Percentiles rank a stretch among this genome's conserved stretches.
Conservation (phyloP, 2,113 vertebrate genomes). For the Rhizomys pruinosus region DNA sequence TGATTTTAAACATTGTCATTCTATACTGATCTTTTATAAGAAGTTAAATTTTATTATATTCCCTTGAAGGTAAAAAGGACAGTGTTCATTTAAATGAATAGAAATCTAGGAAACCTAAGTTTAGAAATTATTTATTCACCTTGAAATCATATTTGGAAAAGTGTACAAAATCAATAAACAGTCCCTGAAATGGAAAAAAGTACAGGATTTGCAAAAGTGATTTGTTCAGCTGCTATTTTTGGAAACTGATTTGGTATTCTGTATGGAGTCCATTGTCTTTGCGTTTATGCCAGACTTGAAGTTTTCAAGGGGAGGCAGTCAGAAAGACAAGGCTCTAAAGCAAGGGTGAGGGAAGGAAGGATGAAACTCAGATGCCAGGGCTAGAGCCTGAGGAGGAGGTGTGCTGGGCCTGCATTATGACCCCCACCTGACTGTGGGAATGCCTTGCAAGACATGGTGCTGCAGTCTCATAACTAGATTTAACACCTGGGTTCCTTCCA, state of each 20-base stretch:
- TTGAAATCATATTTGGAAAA: conserved; percentile 25
- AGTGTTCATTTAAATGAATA: conserved; percentile 39
- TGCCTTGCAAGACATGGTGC: not conserved
- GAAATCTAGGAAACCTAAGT: conserved; percentile 15
- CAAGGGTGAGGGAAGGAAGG: not conserved
- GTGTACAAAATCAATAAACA: not conserved
- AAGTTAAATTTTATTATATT: conserved; percentile 31
- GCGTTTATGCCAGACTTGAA: not conserved
- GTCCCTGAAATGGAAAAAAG: not conserved
- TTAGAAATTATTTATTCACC: conserved; percentile 42
- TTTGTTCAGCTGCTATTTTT: not conserved
- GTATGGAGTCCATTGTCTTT: not conserved
- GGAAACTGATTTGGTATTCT: conserved; percentile 21
- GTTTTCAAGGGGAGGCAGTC: not conserved
- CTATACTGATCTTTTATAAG: not conserved
- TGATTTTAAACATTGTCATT: conserved; percentile 21
- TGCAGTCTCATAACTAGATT: not conserved
- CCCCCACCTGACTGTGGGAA: not conserved
- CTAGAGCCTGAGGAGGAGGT: not conserved
- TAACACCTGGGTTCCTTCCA: not conserved
- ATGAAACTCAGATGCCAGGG: not conserved
- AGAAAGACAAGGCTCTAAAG: not conserved
- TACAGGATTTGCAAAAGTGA: not conserved
- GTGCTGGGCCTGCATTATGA: not conserved
- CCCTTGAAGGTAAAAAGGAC: not conserved